Evolutionary conservation across 2,113 vertebrate species (phyloP), one percentile per base, ranked within the genome.

Genomic region (Pandion haliaetus): DNA sequence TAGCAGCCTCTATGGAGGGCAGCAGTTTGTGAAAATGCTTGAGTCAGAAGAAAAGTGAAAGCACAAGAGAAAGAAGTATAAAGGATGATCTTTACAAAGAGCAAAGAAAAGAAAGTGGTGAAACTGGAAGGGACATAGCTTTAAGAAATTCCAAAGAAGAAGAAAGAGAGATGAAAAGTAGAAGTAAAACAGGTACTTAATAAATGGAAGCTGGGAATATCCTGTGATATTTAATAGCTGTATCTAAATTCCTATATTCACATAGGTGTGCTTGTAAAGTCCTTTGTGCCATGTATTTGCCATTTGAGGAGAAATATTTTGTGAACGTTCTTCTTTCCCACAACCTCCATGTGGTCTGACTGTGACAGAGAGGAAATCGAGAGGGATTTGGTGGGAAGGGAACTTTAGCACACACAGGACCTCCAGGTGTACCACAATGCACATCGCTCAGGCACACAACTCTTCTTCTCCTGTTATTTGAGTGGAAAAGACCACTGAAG

Each of bases 1-100:
- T 90, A 84, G 38, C 34, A 87, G 55, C 49, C 49, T 90, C 66
- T 86, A 0, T 52, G 52, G 45, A 89, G 42, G 61, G 54, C 50
- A 95, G 54, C 12, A 85, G 73, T 82, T 88, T 81, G 36, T 52
- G 88, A 86, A 95, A 93, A 71, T 55, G 26, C 36, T 90, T 3
- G 5, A 71, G 62, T 52, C 7, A 10, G 66, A 94, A 85, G 31
- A 80, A 74, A 91, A 88, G 36, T 32, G 58, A 70, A 88, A 59
- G 32, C 28, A 83, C 10, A 77, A 42, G 40, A 44, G 23, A 85
- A 85, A 82, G 10, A 44, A 59, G 12, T 71, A 12, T 34, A 25
- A 86, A 72, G 23, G 28, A 32, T 77, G 10, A 59, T 66, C 28
- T 47, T 38, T 34, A 62, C 34, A 91, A 88, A 58, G 29, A 73